Percentiles rank a stretch among this genome's conserved stretches.
Conservation (phyloP, 2,113 vertebrate genomes). For the Syrrhaptes paradoxus region DNA sequence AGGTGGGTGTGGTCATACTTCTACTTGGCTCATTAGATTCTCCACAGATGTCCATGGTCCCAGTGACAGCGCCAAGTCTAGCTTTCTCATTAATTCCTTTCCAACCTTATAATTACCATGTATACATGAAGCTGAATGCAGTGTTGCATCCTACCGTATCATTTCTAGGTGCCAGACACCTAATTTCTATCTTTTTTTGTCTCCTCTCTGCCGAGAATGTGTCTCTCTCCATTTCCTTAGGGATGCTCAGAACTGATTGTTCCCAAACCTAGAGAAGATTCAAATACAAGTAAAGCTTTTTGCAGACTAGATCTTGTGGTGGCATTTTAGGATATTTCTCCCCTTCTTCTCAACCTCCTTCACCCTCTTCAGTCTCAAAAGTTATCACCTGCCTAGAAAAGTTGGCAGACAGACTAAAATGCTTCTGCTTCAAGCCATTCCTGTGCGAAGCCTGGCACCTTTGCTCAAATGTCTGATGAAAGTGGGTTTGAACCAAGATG, state of each 20-base stretch:
- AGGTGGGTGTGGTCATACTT: conserved; percentile 44
- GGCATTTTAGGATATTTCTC: neutral
- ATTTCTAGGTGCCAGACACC: conserved; percentile 58
- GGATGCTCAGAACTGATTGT: neutral
- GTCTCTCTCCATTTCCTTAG: neutral
- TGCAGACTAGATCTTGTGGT: neutral
- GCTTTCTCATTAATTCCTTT: conserved; percentile 56
- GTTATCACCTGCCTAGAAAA: neutral
- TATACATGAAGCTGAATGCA: neutral
- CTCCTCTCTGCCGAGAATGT: neutral
- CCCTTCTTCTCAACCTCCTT: neutral
- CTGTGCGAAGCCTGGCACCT: conserved; percentile 21
- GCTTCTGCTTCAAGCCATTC: neutral
- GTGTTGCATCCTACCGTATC: conserved; percentile 5
- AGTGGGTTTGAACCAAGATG: neutral
- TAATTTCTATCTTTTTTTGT: conserved; percentile 20
- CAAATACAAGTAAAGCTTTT: neutral
- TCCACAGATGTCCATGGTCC: conserved; percentile 24
- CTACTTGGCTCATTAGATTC: conserved; percentile 57
- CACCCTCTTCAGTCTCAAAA: neutral
- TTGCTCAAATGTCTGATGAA: neutral
- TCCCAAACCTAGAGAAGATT: neutral
- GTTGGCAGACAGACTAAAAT: conserved; percentile 26
- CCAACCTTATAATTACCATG: conserved; percentile 44
- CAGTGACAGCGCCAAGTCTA: conserved; percentile 31